These are phyloP conservation scores for Pagrus major DNA, from an alignment of 2,113 vertebrate species.

Conservation along the genomic window DNA sequence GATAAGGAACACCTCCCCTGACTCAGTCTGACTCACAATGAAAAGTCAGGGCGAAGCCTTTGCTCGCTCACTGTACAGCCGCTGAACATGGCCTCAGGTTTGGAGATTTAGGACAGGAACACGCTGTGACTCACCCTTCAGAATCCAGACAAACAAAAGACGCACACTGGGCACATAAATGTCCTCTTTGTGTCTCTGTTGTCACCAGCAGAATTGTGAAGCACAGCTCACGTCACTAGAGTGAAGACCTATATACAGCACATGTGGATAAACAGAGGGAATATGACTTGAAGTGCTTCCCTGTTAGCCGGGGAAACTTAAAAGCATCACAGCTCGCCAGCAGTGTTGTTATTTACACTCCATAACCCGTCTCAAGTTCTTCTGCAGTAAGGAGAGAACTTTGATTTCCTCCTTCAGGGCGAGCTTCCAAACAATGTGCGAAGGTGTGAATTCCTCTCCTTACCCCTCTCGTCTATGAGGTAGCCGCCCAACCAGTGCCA, in stretches of 20 bases:
- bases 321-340: slow-evolving; percentile 3
- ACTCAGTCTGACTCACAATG: slow-evolving; percentile 64
- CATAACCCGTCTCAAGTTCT: slow-evolving; percentile 42
- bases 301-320: background rate
- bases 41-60: slow-evolving; percentile 21
- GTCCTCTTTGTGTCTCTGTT: background rate
- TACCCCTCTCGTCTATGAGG: slow-evolving; percentile 48
- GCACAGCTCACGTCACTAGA: background rate
- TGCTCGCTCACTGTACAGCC: background rate
- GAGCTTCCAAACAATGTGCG: slow-evolving; percentile 61
- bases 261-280: background rate
- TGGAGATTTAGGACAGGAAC: slow-evolving; percentile 25
- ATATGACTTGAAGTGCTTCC: background rate
- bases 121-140: slow-evolving; percentile 38
- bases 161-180: background rate
- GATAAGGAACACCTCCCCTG: slow-evolving; percentile 39
- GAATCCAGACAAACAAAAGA: slow-evolving; percentile 36
- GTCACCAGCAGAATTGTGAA: background rate
- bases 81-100: slow-evolving; percentile 50
- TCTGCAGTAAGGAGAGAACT: slow-evolving; percentile 44
- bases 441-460: slow-evolving; percentile 49
- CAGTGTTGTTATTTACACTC: slow-evolving; percentile 41
- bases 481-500: slow-evolving; percentile 57
- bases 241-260: background rate
- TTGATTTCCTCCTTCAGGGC: slow-evolving; percentile 63